Percentiles rank a stretch among this genome's conserved stretches.
These are phyloP conservation scores for Sialia sialis DNA, from an alignment of 2,113 vertebrate species.

Conservation along the genomic window DNA sequence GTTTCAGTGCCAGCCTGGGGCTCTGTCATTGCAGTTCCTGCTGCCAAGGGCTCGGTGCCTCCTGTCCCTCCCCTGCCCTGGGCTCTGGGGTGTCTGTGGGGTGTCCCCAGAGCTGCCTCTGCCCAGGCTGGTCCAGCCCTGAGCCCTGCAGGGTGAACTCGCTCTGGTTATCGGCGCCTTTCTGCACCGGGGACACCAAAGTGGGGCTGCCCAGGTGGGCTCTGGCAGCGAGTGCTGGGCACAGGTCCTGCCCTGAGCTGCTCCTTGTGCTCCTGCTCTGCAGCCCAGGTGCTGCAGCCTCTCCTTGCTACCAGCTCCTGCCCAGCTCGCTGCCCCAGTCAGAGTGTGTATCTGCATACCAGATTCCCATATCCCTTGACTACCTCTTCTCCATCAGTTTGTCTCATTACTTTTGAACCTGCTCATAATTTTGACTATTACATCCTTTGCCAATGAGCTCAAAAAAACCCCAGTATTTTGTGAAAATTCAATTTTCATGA, in stretches of 20 bases:
- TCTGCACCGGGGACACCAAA: not conserved
- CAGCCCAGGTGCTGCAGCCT: not conserved
- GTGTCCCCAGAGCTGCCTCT: rapidly evolving
- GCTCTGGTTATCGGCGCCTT: rapidly evolving
- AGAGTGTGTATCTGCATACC: not conserved
- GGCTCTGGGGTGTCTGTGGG: not conserved
- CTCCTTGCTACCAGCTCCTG: not conserved
- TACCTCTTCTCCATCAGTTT: not conserved
- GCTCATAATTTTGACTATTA: not conserved
- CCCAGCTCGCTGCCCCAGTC: not conserved
- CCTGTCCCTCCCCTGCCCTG: not conserved
- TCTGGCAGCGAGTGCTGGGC: not conserved
- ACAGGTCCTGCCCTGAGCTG: not conserved
- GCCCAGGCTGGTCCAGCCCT: not conserved
- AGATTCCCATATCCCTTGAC: not conserved
- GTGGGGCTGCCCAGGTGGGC: not conserved
- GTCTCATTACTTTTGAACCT: not conserved
- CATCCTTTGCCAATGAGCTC: not conserved
- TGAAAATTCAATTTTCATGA: not conserved
- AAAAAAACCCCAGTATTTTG: not conserved
- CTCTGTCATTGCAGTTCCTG: not conserved
- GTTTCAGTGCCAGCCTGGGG: not conserved
- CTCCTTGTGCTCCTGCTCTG: not conserved
- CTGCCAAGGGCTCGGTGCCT: rapidly evolving
- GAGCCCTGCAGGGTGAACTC: rapidly evolving